A percentile compares a stretch with the other conserved stretches of the same genome.
Evolutionary conservation across 1,140 invertebrate genomes (phyloP).

Genomic region (Phymorhynchus buccinoides): DNA sequence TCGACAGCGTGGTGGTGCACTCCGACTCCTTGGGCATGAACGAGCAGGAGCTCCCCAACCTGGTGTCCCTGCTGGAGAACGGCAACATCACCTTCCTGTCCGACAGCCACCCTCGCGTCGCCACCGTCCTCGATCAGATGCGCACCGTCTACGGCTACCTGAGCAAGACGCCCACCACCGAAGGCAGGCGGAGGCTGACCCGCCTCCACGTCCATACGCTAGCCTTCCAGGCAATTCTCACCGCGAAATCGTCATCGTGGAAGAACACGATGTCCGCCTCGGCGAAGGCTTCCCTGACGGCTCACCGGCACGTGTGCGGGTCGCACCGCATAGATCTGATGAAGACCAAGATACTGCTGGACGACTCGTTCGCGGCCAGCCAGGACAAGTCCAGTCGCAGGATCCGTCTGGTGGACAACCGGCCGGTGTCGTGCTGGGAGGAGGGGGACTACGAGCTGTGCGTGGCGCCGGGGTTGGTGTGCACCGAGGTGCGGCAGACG

Average conservation of each 20-base stretch:
- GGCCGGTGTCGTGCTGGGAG: constrained; percentile 88
- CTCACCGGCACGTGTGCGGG: constrained; percentile 89
- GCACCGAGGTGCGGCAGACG: constrained; percentile 86
- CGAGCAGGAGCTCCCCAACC: constrained; percentile 87
- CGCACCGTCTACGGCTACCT: constrained; percentile 79
- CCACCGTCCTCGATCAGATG: constrained; percentile 88
- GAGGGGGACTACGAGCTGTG: constrained; percentile 84
- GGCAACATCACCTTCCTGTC: constrained; percentile 84
- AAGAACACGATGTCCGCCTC: constrained; percentile 85
- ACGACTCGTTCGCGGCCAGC: constrained; percentile 87
- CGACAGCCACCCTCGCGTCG: constrained; percentile 86
- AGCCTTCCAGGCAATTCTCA: constrained; percentile 89
- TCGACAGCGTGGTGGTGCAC: constrained; percentile 82
- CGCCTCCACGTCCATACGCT: constrained; percentile 90
- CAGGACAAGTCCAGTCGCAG: constrained; percentile 47
- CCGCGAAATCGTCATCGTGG: constrained; percentile 75
- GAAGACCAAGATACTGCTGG: constrained; percentile 84
- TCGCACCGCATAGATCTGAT: constrained; percentile 81
- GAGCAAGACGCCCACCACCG: constrained; percentile 60
- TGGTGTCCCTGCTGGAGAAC: constrained; percentile 78
- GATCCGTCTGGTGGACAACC: constrained; percentile 60
- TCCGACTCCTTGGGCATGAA: constrained; percentile 93
- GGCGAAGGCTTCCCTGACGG: constrained; percentile 88
- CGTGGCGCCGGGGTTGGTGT: constrained; percentile 88
- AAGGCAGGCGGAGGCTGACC: constrained; percentile 78